Percentiles rank a stretch among this genome's conserved stretches.
phyloP scores from a whole-genome alignment of 2,113 vertebrate genomes.

The Guaruba guarouba region DNA sequence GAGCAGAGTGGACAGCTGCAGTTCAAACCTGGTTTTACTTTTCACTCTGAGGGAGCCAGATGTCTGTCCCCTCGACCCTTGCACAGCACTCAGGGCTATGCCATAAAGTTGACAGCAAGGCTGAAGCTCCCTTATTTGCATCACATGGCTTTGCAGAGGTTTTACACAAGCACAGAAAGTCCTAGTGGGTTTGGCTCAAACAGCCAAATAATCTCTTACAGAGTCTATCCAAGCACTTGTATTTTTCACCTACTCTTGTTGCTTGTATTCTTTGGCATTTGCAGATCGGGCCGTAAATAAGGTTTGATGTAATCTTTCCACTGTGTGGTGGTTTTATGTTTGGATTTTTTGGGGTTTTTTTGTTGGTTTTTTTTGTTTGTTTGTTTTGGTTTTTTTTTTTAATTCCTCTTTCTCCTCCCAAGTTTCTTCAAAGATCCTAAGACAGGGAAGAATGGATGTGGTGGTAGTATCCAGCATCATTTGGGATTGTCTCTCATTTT shows the following conservation, averaged over 20 bases:
- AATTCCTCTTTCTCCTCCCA: neutral
- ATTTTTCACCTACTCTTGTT: neutral
- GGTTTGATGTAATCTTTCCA: neutral
- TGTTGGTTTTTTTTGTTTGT: neutral
- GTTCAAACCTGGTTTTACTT: neutral
- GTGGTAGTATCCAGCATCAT: neutral
- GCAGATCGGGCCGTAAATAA: neutral
- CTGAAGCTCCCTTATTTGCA: neutral
- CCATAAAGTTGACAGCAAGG: neutral
- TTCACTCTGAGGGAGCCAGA: neutral
- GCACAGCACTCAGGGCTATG: neutral
- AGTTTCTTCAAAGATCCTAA: neutral
- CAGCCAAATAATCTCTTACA: neutral
- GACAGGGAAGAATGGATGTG: neutral
- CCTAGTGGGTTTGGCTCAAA: neutral
- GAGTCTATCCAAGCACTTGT: neutral
- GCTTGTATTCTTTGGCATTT: conserved; percentile 17
- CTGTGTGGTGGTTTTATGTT: neutral
- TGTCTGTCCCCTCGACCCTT: neutral
- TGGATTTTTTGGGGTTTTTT: neutral
- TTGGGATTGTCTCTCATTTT: neutral
- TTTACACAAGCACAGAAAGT: neutral
- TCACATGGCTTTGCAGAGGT: neutral
- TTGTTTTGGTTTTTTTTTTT: neutral
- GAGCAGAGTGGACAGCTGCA: neutral